Evolutionary conservation across 1,140 invertebrate species (phyloP), one percentile per base, ranked within the genome.

Genomic region (Antheraea mylitta): DNA sequence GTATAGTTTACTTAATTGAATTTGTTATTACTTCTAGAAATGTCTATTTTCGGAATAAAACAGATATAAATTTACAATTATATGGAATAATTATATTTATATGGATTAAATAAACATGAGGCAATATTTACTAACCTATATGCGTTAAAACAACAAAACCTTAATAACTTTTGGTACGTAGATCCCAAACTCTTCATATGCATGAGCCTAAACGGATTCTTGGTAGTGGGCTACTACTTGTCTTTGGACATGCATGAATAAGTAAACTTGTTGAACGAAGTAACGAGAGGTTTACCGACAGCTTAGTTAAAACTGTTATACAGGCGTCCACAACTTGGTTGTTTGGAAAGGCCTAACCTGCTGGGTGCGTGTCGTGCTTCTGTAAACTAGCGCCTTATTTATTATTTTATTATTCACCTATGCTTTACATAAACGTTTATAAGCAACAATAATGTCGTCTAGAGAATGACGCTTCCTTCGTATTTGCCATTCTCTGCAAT

Each of bases 211-310:
- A 75, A 72, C 67, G 63, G 11, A 58, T 71, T 73, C 18, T 61
- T 75, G 71, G 73, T 71, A 77, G 74, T 71, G 13, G 58, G 45
- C 45, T 42, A 11, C 38, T 53, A 75, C 71, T 72, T 71, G 60
- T 48, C 61, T 58, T 66, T 58, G 42, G 63, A 65, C 74, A 75
- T 78, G 77, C 75, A 78, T 83, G 80, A 82, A 86, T 83, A 86
- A 82, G 72, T 83, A 79, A 86, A 76, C 63, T 76, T 77, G 74
- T 77, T 71, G 76, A 30, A 4, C 4, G 22, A 82, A 78, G 81
- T 77, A 82, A 80, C 80, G 77, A 82, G 79, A 77, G 77, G 77
- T 80, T 82, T 79, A 68, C 58, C 70, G 71, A 73, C 69, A 77
- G 78, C 80, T 79, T 77, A 71, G 78, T 53, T 53, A 53, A 53